A percentile compares a stretch with the other conserved stretches of the same genome.
These are phyloP conservation scores for Patella caerulea DNA, from an alignment of 2,888 invertebrate genomes.

Conservation along the genomic window DNA sequence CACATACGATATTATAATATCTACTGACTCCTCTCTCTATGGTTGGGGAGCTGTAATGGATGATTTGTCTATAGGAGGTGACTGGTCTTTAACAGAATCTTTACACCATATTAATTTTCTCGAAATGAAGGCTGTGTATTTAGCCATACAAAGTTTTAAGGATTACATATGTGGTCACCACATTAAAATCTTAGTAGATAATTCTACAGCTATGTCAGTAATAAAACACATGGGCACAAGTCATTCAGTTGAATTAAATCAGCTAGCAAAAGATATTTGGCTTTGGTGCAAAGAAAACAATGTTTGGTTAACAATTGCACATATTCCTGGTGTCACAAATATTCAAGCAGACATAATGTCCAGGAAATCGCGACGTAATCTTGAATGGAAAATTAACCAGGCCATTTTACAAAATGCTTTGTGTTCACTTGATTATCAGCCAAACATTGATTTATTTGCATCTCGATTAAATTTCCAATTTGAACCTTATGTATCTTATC, in stretches of 20 bases:
- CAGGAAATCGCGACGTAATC: background rate
- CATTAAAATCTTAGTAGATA: conserved; percentile 17
- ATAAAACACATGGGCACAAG: conserved; percentile 24
- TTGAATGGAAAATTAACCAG: conserved; percentile 26
- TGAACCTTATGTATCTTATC: conserved; percentile 21
- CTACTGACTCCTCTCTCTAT: too few relatives aligned
- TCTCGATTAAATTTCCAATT: conserved; percentile 28
- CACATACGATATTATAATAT: background rate
- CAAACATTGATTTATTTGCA: conserved; percentile 33
- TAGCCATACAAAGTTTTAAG: background rate
- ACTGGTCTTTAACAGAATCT: background rate
- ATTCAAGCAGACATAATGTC: conserved; percentile 18
- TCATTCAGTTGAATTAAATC: conserved; percentile 15
- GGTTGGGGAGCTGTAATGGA: conserved; percentile 20
- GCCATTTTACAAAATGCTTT: conserved; percentile 3
- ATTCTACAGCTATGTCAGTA: conserved; percentile 19
- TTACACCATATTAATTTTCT: conserved; percentile 8
- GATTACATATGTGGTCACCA: background rate
- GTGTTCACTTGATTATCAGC: background rate
- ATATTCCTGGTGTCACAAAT: conserved; percentile 23
- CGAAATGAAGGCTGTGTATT: conserved; percentile 1
- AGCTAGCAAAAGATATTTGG: conserved; percentile 15
- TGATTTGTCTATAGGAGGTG: background rate
- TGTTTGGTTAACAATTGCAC: conserved; percentile 23
- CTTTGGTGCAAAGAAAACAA: conserved; percentile 8